A percentile compares a stretch with the other conserved stretches of the same genome.
Evolutionary conservation across 1,140 invertebrate genomes (phyloP).

Genomic region (Onthophagus taurus): DNA sequence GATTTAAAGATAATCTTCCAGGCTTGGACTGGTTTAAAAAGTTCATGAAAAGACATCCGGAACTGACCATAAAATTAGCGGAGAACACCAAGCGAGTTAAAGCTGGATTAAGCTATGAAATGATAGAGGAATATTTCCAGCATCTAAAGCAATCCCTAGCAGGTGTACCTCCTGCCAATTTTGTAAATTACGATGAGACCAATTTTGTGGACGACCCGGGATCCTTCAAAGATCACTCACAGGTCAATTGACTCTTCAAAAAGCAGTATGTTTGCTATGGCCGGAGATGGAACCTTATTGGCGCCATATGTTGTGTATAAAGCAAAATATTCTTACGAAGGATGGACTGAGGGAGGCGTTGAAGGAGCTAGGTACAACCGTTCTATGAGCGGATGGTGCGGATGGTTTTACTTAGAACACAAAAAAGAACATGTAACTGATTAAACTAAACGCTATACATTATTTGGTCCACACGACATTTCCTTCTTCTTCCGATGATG

Average conservation of each 20-base stretch:
- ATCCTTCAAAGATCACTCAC: conserved; percentile 28
- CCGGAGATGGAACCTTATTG: conserved; percentile 24
- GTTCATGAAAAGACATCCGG: conserved; percentile 22
- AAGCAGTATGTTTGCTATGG: conserved; percentile 27
- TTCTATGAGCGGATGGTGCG: no score
- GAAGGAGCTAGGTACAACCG: conserved; percentile 1
- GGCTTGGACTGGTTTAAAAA: conserved; percentile 21
- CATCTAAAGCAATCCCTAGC: conserved; percentile 23
- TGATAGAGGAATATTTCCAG: conserved; percentile 20
- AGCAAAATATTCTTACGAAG: conserved; percentile 22
- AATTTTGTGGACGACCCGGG: conserved; percentile 36
- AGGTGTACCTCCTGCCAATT: conserved; percentile 17
- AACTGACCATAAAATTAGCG: conserved; percentile 15
- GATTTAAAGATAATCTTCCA: conserved; percentile 14
- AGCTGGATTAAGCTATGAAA: conserved; percentile 18
- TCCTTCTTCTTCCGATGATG: no score
- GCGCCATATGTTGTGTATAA: conserved; percentile 31
- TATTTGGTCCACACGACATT: no score
- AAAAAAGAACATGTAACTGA: no score
- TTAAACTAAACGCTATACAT: no score
- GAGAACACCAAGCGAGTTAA: conserved; percentile 25
- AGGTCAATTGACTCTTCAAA: conserved; percentile 33
- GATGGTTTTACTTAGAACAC: no score
- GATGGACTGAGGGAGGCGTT: background rate
- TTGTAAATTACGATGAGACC: conserved; percentile 36